phyloP scores from a whole-genome alignment of 2,797 vertebrate species.

The Acanthis flammea region DNA sequence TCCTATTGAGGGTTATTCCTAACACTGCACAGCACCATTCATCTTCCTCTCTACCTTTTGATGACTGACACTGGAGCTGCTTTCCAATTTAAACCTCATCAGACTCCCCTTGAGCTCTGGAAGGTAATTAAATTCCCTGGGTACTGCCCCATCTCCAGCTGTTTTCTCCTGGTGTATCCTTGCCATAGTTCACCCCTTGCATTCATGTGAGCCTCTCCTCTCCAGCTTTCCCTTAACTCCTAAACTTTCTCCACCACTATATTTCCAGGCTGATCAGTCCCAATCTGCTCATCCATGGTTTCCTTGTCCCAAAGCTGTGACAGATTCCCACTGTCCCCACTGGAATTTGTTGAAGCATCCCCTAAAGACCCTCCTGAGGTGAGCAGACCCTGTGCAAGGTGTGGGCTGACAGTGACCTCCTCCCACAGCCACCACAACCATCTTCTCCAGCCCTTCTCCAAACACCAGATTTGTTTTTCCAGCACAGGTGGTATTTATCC shows the following conservation, averaged over 20 bases:
- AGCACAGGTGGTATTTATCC: neutral
- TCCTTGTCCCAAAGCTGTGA: neutral
- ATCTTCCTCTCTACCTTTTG: neutral
- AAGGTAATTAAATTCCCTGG: neutral
- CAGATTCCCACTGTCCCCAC: rapidly evolving
- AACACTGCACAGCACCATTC: neutral
- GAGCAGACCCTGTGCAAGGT: neutral
- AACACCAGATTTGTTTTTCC: neutral
- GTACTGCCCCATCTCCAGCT: neutral
- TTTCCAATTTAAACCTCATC: neutral
- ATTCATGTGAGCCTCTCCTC: neutral
- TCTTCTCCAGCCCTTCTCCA: neutral
- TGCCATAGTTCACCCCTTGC: rapidly evolving
- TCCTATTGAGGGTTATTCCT: neutral
- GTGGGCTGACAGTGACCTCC: neutral
- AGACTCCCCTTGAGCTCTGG: neutral
- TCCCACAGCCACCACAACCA: rapidly evolving
- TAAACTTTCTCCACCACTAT: neutral
- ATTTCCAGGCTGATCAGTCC: neutral
- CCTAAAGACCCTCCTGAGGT: neutral
- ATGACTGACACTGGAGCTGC: neutral
- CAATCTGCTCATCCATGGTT: neutral
- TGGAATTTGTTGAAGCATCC: neutral
- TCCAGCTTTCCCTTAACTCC: neutral
- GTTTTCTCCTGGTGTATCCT: neutral